Conservation (phyloP, 1,140 invertebrate species). For the Megathymus violae region DNA sequence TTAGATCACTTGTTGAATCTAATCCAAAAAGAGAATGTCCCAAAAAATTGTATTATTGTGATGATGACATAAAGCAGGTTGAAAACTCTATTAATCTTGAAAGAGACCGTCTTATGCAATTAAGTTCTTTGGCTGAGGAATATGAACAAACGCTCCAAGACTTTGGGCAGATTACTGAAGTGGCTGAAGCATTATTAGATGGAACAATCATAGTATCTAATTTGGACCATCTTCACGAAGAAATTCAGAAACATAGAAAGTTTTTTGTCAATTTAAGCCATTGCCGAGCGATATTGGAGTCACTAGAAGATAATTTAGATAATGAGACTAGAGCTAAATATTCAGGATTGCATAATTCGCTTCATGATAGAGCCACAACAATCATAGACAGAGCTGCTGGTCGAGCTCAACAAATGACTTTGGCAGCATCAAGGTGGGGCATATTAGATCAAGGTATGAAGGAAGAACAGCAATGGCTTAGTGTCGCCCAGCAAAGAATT, state of each 20-base stretch:
- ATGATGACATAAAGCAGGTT: slow-evolving; percentile 87
- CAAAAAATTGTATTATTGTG: slow-evolving; percentile 85
- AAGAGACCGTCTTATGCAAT: slow-evolving; percentile 89
- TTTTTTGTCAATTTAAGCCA: slow-evolving; percentile 95
- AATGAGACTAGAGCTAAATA: slow-evolving; percentile 89
- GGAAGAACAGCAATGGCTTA: slow-evolving; percentile 92
- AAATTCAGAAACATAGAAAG: slow-evolving; percentile 94
- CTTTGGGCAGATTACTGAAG: slow-evolving; percentile 92
- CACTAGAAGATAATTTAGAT: slow-evolving; percentile 92
- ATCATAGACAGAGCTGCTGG: slow-evolving; percentile 91
- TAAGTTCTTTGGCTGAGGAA: slow-evolving; percentile 90
- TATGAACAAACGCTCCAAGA: slow-evolving; percentile 94
- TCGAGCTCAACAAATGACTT: slow-evolving; percentile 91
- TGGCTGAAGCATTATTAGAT: slow-evolving; percentile 91
- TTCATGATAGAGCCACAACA: slow-evolving; percentile 89
- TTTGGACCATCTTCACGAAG: slow-evolving; percentile 91
- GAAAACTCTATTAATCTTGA: slow-evolving; percentile 88
- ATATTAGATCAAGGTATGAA: slow-evolving; percentile 91
- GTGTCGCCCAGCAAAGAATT: slow-evolving; percentile 91
- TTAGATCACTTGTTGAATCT: slow-evolving; percentile 56
- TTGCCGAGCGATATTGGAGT: slow-evolving; percentile 92
- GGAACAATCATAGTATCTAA: slow-evolving; percentile 89
- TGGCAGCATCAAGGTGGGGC: slow-evolving; percentile 92
- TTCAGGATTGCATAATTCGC: slow-evolving; percentile 89
- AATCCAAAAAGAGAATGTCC: slow-evolving; percentile 85